Evolutionary conservation across 2,888 invertebrate species (phyloP).

Genomic region (Melieria omissa): DNA sequence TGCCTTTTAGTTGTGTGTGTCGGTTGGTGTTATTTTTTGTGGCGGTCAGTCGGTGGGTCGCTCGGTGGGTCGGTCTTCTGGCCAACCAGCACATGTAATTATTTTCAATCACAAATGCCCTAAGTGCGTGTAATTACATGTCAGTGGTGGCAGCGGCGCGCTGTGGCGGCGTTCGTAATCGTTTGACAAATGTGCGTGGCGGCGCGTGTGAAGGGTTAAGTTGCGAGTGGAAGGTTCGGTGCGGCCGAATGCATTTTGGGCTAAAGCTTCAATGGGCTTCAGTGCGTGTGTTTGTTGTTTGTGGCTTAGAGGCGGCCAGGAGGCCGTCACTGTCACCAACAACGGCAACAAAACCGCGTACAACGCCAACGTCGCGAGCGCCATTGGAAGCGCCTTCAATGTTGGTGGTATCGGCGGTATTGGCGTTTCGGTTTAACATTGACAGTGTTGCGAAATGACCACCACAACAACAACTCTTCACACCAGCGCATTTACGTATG

Average conservation of each 20-base stretch:
- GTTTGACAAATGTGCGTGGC: constrained; percentile 44
- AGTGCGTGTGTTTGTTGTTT: neutral
- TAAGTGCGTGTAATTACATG: constrained; percentile 57
- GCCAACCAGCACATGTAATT: constrained; percentile 47
- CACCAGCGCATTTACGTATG: neutral
- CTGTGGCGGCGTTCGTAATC: constrained; percentile 42
- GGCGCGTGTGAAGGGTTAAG: neutral
- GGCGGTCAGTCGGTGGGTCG: neutral
- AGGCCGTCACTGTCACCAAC: neutral
- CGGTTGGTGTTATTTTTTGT: no score
- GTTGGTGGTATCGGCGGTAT: neutral
- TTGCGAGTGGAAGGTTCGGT: neutral
- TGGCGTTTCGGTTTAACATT: constrained; percentile 1
- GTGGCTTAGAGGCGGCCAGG: neutral
- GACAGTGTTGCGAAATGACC: constrained; percentile 10
- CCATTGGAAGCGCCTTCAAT: no score
- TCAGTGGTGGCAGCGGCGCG: constrained; percentile 48
- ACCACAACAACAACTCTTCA: neutral
- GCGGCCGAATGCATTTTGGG: neutral
- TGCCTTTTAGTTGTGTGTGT: no score
- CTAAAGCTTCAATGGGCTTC: neutral
- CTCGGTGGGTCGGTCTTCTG: neutral
- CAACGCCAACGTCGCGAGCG: no score
- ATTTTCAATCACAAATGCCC: constrained; percentile 53
- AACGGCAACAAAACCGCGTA: no score